A percentile compares a stretch with the other conserved stretches of the same genome.
phyloP scores from a whole-genome alignment of 2,797 vertebrate genomes.

The Strix occidentalis region DNA sequence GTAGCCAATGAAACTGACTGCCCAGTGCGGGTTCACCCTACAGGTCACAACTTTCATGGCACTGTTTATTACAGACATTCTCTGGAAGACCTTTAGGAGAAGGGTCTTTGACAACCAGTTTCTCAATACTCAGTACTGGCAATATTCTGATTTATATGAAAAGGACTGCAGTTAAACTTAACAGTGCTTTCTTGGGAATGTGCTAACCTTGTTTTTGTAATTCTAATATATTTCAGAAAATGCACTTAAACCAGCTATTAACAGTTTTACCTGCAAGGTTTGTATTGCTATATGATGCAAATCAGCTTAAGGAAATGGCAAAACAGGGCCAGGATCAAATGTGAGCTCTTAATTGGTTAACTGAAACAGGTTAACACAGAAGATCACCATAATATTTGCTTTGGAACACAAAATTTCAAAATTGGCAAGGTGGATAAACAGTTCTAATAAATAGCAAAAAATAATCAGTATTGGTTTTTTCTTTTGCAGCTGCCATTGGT shows the following conservation, averaged over 20 bases:
- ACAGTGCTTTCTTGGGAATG: constrained; percentile 67
- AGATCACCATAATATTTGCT: neutral
- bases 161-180: constrained; percentile 19
- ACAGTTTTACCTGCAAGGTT: constrained; percentile 50
- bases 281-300: constrained; percentile 31
- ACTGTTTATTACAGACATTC: constrained; percentile 56
- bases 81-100: constrained; percentile 7
- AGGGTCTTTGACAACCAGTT: constrained; percentile 26
- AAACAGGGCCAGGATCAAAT: neutral
- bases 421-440: neutral
- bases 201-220: constrained; percentile 87
- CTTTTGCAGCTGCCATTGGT: constrained; percentile 48
- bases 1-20: constrained; percentile 54
- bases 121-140: constrained; percentile 62
- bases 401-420: neutral
- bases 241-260: constrained; percentile 58
- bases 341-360: neutral
- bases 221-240: constrained; percentile 62
- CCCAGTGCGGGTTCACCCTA: constrained; percentile 75
- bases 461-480: constrained; percentile 1
- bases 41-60: constrained; percentile 77
- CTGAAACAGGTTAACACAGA: neutral
- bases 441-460: neutral
- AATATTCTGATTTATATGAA: neutral
- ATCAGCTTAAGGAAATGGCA: neutral